Base-by-base conservation (phyloP, 2,888 invertebrate genomes). In the Sesia apiformis region DNA sequence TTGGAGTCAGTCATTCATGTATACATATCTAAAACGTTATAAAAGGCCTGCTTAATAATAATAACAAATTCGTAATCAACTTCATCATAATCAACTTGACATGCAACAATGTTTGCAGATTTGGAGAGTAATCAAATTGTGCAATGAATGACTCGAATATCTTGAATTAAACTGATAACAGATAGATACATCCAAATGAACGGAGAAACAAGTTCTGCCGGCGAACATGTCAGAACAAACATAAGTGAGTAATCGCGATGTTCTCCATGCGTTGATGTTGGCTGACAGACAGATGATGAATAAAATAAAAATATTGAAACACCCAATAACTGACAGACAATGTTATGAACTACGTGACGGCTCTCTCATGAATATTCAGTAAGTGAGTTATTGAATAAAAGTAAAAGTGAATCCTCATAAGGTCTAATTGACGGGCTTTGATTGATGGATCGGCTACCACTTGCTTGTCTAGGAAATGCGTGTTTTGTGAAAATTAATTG, bases 391-490 rank as follows among this genome's bases (percentile, higher is more conserved):
- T 78, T 81, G 72, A 78, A 81, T 77, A 84, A 84, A 86, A 87
- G 86, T 85, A 86, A 88, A 82, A 86, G 87, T 84, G 72, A 77
- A 76, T 81, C 76, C 72, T 68, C 69, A 65, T 71, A 67, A 68
- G 63, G 60, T 68, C 66, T 72, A 70, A 76, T 74, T 72, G 67
- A 67, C 64, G 65, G 64, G 57, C 66, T 62, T 66, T 79, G 74
- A 81, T 78, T 81, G 75, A 79, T 77, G 64, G 64, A 62, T 57
- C 63, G 52, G 71, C 72, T 75, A 72, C 73, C 66, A 59, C 63
- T 62, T 61, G 61, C 58, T 64, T 59, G 66, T 73, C 68, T 74
- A 78, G 74, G 76, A 79, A 80, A 73, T 50, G 60, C 61, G 63
- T 60, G 64, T 65, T 70, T 70, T 66, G 66, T 63, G 63, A 63